Conservation (phyloP, 2,797 vertebrate genomes). For the Carapus acus region DNA sequence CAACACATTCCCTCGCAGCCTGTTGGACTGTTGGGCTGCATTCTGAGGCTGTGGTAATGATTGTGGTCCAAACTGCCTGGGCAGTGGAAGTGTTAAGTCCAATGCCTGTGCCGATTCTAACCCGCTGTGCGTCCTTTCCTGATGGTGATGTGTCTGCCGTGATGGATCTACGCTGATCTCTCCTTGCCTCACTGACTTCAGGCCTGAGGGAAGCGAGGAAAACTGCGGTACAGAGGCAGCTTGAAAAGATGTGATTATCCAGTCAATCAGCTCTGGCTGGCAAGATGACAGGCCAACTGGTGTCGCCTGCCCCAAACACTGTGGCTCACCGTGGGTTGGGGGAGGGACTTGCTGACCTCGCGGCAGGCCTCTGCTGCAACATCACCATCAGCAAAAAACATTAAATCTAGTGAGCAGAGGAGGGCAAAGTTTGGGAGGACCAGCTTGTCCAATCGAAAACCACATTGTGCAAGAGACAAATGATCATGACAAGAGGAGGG, state of each 20-base stretch:
- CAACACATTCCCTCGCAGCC: slow-evolving; percentile 33
- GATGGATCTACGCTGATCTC: slow-evolving; percentile 59
- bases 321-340: slow-evolving; percentile 43
- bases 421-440: slow-evolving; percentile 3
- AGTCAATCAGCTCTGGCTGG: slow-evolving; percentile 58
- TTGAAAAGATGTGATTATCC: slow-evolving; percentile 67
- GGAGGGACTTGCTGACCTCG: slow-evolving; percentile 27
- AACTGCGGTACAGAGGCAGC: slow-evolving; percentile 40
- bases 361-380: slow-evolving; percentile 21
- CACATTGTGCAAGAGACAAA: slow-evolving; percentile 6
- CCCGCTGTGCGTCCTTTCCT: slow-evolving; percentile 28
- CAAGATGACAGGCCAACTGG: slow-evolving; percentile 44
- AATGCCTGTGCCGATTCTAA: slow-evolving; percentile 13
- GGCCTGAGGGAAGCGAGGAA: slow-evolving; percentile 44
- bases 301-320: slow-evolving; percentile 21
- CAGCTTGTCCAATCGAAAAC: slow-evolving; percentile 28
- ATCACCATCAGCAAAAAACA: slow-evolving; percentile 33
- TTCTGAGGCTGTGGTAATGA: slow-evolving; percentile 19
- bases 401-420: slow-evolving; percentile 6
- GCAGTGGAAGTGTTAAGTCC: slow-evolving; percentile 28
- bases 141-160: slow-evolving; percentile 54
- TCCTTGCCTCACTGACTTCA: slow-evolving; percentile 50
- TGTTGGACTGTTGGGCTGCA: slow-evolving; percentile 10
- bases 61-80: slow-evolving; percentile 30
- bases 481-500: too few relatives aligned